Evolutionary conservation across 1,140 invertebrate genomes (phyloP).

Genomic region (Scaptomyza hsui): DNA sequence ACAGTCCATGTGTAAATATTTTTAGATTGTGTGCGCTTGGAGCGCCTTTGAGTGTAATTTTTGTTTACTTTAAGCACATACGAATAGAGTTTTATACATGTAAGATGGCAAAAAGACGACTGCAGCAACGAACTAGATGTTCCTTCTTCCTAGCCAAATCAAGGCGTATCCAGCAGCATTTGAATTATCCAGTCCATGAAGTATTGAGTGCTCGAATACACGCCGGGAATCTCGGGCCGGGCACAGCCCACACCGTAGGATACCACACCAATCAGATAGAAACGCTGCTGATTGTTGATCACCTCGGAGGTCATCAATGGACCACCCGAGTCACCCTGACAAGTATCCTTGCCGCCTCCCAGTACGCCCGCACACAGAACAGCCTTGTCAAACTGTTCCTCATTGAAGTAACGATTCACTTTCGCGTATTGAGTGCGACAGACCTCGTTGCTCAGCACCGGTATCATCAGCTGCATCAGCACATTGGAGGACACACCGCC

Average conservation of each 20-base stretch:
- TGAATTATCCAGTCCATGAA: constrained; percentile 85
- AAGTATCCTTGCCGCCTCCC: constrained; percentile 91
- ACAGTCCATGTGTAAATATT: constrained; percentile 25
- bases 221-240: constrained; percentile 88
- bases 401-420: constrained; percentile 86
- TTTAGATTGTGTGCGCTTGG: constrained; percentile 23
- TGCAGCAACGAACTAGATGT: neutral
- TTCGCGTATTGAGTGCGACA: constrained; percentile 87
- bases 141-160: neutral
- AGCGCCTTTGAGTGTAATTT: constrained; percentile 3
- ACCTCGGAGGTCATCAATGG: constrained; percentile 88
- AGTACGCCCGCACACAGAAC: constrained; percentile 91
- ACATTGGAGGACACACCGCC: constrained; percentile 86
- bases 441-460: constrained; percentile 86
- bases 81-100: too few relatives aligned
- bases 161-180: constrained; percentile 58
- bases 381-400: constrained; percentile 85
- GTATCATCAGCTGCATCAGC: constrained; percentile 89
- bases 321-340: constrained; percentile 94
- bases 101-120: neutral
- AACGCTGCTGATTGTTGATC: constrained; percentile 60
- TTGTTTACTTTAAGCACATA: constrained; percentile 25
- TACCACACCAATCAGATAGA: constrained; percentile 88
- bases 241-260: constrained; percentile 90
- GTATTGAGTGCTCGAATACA: constrained; percentile 88